These are phyloP conservation scores for Perccottus glenii DNA, from an alignment of 2,113 vertebrate genomes.

Conservation along the genomic window DNA sequence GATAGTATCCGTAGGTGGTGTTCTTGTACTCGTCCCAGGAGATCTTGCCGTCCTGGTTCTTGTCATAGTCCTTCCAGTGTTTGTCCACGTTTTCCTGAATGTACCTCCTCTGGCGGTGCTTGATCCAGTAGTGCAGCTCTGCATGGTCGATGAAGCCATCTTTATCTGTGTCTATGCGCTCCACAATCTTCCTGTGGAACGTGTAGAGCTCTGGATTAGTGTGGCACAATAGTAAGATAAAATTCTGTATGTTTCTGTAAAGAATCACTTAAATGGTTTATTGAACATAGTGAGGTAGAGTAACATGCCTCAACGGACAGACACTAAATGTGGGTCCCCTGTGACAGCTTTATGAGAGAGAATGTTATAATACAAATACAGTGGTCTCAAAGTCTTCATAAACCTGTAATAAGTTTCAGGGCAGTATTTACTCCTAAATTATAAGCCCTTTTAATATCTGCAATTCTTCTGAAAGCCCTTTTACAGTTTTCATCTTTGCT, in stretches of 20 bases:
- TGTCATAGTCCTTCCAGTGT: slow-evolving; percentile 91
- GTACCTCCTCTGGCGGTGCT: slow-evolving; percentile 88
- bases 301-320: no score
- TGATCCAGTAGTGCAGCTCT: slow-evolving; percentile 90
- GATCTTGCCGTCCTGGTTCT: slow-evolving; percentile 83
- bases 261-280: no score
- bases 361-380: no score
- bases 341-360: no score
- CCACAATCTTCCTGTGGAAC: slow-evolving; percentile 85
- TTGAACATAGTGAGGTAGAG: no score
- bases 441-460: no score
- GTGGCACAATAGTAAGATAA: neutral
- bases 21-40: slow-evolving; percentile 90
- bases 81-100: slow-evolving; percentile 89
- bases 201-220: neutral
- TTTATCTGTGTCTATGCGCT: slow-evolving; percentile 86
- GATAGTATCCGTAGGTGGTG: slow-evolving; percentile 87
- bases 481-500: no score
- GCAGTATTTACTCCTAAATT: no score
- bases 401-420: no score
- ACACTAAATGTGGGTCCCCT: no score
- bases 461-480: no score
- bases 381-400: no score
- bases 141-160: slow-evolving; percentile 83
- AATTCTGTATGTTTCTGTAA: neutral